Evolutionary conservation across 2,113 vertebrate genomes (phyloP), one percentile per base, ranked within the genome.

Genomic region (Catharus minimus): DNA sequence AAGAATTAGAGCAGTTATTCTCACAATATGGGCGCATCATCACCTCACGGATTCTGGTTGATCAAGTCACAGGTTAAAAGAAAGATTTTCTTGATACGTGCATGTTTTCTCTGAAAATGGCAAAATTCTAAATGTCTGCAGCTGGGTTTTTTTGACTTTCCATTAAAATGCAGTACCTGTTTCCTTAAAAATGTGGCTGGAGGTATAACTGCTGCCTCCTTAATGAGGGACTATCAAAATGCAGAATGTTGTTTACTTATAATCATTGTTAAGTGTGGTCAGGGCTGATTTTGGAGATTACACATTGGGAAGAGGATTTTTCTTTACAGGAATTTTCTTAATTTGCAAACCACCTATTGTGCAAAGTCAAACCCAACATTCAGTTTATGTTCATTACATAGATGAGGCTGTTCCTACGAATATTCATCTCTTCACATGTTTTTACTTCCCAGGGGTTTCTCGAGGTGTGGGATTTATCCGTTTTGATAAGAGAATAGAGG

Each of bases 401-500:
- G 33, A 64, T 66, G 56, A 86, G 65, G 43, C 73, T 68, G 55
- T 56, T 68, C 11, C 23, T 86, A 11, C 41, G 8, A 71, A 57
- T 76, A 62, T n/a, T 92, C 47, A 95, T 85, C 60, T 53, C 22
- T 77, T 77, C 26, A 19, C 8, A 0, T 89, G 71, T 89, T 76
- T 94, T 90, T 75, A 19, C 91, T 94, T 87, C 82, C 89, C 97
- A 99, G 99, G 99, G 96, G 99, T 99, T 91, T 99, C 99, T 96
- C 98, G 99, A 97, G 99, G 99, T 93, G 99, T 99, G 95, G 99
- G 99, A 97, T 99, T 99, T 98, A 99, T 99, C 95, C 99, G 99
- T 97, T 99, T 99, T 97, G 99, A 99, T 98, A 99, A 99, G 98
- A 99, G 99, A 98, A 99, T 99, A 97, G 99, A 99, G 96, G 99